Base-by-base conservation (phyloP, 1,140 invertebrate genomes). In the Varroa destructor region DNA sequence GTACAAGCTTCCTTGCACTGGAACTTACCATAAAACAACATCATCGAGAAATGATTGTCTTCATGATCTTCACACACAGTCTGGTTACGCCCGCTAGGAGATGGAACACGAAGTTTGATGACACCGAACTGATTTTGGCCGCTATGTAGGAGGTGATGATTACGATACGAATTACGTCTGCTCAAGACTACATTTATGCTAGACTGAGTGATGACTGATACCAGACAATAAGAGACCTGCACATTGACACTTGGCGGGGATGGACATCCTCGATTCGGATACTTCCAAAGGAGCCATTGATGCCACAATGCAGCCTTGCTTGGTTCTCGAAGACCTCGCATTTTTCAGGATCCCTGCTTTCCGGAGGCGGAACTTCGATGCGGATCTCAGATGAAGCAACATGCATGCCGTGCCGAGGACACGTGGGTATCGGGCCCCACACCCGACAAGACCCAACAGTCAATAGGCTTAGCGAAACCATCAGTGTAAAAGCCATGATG, bases 231-330 rank as follows among this genome's bases (percentile, higher is more conserved):
- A 2, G 61, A 25, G 40, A 12, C 37, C 40, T 67, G 37, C 61
- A 67, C 46, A 14, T 40, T 3, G 61, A 67, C 10, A 67, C 14
- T 37, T 5, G 40, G 12, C 61, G 40, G 14, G 61, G 37, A 36
- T 67, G 61, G 37, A 8, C 61, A 37, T 67, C 61, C 61, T 67
- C 12, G 37, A 67, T 46, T 36, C 61, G 61, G 61, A 67, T 43
- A 8, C 46, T 40, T 1, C 61, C 61, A 40, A 67, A 67, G 61
- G 1, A 67, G 40, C 61, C 61, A 46, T 46, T 67, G n/a, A 67
- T 37, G 36, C 40, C 14, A 40, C 61, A 67, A 40, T 40, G 46
- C 61, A 67, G 61, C 61, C 61, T 12, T 67, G 61, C 12, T 67
- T 8, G 1, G 61, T 46, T 67, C 36, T 67, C 61, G 61, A 43